Conservation (phyloP, 2,888 invertebrate species). For the Caradrina kadenii region DNA sequence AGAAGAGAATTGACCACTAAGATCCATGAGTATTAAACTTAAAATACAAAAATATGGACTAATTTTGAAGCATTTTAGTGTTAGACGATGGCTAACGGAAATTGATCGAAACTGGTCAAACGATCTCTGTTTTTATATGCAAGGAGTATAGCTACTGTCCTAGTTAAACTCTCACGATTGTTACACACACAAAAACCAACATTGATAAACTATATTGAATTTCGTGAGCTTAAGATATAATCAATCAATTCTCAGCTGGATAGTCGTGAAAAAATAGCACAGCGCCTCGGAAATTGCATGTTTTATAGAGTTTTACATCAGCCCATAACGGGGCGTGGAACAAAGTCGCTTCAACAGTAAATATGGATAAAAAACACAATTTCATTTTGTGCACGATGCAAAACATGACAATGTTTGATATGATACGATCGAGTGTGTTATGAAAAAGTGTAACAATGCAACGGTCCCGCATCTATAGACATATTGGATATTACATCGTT, state of each 20-base stretch:
- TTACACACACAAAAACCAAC: slow-evolving; percentile 40
- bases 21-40: no score
- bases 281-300: slow-evolving; percentile 43
- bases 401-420: slow-evolving; percentile 51
- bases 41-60: not conserved
- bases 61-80: not conserved
- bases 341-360: slow-evolving; percentile 58
- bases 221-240: slow-evolving; percentile 45
- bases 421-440: slow-evolving; percentile 44
- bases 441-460: slow-evolving; percentile 56
- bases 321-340: slow-evolving; percentile 53
- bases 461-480: slow-evolving; percentile 30
- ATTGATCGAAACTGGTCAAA: not conserved
- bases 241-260: slow-evolving; percentile 55
- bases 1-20: no score
- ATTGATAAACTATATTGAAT: slow-evolving; percentile 45
- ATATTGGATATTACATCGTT: slow-evolving; percentile 40
- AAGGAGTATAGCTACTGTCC: slow-evolving; percentile 29
- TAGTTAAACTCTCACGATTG: slow-evolving; percentile 42
- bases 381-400: slow-evolving; percentile 45
- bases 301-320: slow-evolving; percentile 39
- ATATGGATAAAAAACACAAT: slow-evolving; percentile 60
- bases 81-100: slow-evolving; percentile 8
- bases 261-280: slow-evolving; percentile 48
- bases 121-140: slow-evolving; percentile 18